Conservation (phyloP, 2,797 vertebrate genomes). For the Rachycentron canadum region DNA sequence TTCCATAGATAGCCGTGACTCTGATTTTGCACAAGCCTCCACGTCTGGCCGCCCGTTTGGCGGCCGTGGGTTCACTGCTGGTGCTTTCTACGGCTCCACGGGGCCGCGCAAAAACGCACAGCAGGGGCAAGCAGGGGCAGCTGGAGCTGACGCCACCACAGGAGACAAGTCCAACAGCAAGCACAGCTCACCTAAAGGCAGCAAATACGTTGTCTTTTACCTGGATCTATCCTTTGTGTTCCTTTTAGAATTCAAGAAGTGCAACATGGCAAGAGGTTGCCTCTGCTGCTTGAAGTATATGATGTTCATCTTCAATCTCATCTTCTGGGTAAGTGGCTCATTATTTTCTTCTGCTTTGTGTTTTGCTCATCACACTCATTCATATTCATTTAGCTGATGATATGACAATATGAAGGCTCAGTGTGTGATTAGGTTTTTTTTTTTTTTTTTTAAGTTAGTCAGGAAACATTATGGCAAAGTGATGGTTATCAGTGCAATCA, state of each 20-base stretch:
- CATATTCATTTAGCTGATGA: not conserved
- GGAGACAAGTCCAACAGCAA: slow-evolving; percentile 89
- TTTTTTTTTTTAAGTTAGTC: slow-evolving; percentile 27
- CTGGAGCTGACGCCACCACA: slow-evolving; percentile 70
- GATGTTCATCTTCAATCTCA: slow-evolving; percentile 99
- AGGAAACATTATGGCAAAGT: slow-evolving; percentile 29
- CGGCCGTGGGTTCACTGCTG: slow-evolving; percentile 95
- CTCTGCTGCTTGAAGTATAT: slow-evolving; percentile 99
- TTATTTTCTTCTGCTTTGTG: slow-evolving; percentile 2
- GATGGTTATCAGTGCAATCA: slow-evolving; percentile 59
- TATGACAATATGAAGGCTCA: slow-evolving; percentile 4
- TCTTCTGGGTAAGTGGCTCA: slow-evolving; percentile 97
- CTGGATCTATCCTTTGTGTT: slow-evolving; percentile 99
- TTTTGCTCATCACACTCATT: slow-evolving; percentile 16
- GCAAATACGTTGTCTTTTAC: slow-evolving; percentile 99
- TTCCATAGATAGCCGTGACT: slow-evolving; percentile 97
- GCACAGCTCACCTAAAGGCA: slow-evolving; percentile 93
- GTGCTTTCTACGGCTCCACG: slow-evolving; percentile 96
- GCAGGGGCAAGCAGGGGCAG: slow-evolving; percentile 75
- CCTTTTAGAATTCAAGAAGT: slow-evolving; percentile 99
- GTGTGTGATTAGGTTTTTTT: slow-evolving; percentile 7
- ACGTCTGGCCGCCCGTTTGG: slow-evolving; percentile 93
- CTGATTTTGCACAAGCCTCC: slow-evolving; percentile 93
- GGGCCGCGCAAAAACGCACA: slow-evolving; percentile 86
- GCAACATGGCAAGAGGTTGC: slow-evolving; percentile 99